Evolutionary conservation across 2,113 vertebrate genomes (phyloP), one percentile per base, ranked within the genome.

Genomic region (Cyprinus carpio): DNA sequence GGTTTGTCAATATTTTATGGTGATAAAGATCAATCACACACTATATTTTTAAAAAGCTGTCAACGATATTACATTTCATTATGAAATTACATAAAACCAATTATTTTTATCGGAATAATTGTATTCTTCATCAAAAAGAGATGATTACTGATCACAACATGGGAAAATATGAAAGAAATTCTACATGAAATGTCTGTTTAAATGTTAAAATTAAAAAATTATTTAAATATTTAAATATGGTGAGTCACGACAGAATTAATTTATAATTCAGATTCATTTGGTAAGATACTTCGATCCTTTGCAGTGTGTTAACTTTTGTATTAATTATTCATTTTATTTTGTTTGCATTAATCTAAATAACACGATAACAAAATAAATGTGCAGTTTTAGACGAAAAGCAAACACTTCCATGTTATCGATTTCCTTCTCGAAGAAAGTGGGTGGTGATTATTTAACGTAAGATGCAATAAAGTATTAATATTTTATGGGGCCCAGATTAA

Each of bases 391-490:
- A 69, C 10, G 20, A 13, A 46, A 43, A 74, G 46, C 74, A 75
- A 43, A 27, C 37, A 46, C 51, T 16, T 62, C 9, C 15, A 27
- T 12, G 31, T 10, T 58, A 74, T 83, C 9, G 81, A 83, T 83
- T 65, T 83, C 49, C 23, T 72, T 85, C 93, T 91, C 46, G 56
- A 75, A 46, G 71, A 75, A 75, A 75, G 71, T 56, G 91, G 92
- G 94, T 92, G 84, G 88, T 92, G 90, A 93, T 95, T 93, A 93
- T 91, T 91, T 92, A 91, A 91, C 88, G 71, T 23, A 49, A 75
- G 86, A 65, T 25, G 78, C 91, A 92, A 92, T 93, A 91, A 85
- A 75, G 87, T 84, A 94, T 95, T 90, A 94, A 95, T 95, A 93
- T 93, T 94, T 93, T 43, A 95, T 94, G 62, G 23, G 86, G 85